Evolutionary conservation across 2,113 vertebrate species (phyloP).

Genomic region (Salvelinus namaycush): DNA sequence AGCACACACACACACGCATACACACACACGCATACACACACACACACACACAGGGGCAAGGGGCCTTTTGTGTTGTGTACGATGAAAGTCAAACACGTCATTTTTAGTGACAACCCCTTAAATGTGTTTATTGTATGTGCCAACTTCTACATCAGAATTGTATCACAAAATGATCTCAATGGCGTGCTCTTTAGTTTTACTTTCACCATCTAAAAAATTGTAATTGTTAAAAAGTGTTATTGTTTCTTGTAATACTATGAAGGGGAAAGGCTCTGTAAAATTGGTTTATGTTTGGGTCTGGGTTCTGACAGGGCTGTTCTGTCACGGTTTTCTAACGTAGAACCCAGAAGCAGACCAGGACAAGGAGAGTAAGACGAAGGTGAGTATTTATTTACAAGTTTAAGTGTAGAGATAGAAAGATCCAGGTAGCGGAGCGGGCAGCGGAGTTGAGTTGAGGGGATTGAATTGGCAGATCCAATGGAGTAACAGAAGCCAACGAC

Average conservation of each 20-base stretch:
- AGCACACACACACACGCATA: constrained; percentile 38
- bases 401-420: too few relatives aligned
- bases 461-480: too few relatives aligned
- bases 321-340: too few relatives aligned
- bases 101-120: not conserved
- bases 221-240: constrained; percentile 43
- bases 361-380: too few relatives aligned
- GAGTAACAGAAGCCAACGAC: too few relatives aligned
- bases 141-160: not conserved
- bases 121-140: not conserved
- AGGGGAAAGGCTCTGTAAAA: constrained; percentile 68
- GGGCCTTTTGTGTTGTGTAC: not conserved
- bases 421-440: too few relatives aligned
- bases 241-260: constrained; percentile 65
- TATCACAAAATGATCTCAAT: not conserved
- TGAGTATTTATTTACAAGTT: too few relatives aligned
- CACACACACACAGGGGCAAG: constrained; percentile 10
- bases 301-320: constrained; percentile 62
- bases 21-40: not conserved
- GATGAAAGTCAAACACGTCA: not conserved
- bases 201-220: constrained; percentile 22
- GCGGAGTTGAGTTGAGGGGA: too few relatives aligned
- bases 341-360: too few relatives aligned
- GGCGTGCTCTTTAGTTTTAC: not conserved
- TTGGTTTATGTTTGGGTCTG: constrained; percentile 75